These are phyloP conservation scores for Eupithecia exiguata DNA, from an alignment of 2,888 invertebrate genomes.

Conservation along the genomic window DNA sequence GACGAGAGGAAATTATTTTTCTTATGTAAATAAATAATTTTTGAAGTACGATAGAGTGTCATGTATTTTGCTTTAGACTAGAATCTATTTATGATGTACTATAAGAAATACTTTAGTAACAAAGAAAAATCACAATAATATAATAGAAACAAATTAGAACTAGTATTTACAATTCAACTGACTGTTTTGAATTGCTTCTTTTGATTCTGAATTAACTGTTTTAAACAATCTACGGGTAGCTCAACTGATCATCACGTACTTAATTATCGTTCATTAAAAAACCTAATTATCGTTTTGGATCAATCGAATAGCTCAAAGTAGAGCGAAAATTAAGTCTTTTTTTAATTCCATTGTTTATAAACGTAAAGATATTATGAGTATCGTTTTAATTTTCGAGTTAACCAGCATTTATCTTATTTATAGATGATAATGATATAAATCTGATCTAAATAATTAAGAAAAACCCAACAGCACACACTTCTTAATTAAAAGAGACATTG, in stretches of 20 bases:
- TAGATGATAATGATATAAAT: no score
- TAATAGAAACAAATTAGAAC: no score
- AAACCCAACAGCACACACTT: background rate
- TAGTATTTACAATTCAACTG: no score
- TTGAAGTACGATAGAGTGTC: background rate
- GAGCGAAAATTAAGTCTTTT: background rate
- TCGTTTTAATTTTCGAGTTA: background rate
- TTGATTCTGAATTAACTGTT: no score
- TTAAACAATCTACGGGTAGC: no score
- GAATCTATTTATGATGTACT: background rate
- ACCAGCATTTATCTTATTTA: background rate
- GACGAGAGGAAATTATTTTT: slow-evolving; percentile 16
- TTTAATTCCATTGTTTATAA: background rate
- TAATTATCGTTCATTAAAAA: background rate
- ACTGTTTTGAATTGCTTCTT: no score
- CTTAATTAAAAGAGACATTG: slow-evolving; percentile 3
- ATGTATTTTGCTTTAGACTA: background rate
- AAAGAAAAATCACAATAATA: no score
- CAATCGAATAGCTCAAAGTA: background rate
- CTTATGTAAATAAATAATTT: background rate
- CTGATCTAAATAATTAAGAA: background rate
- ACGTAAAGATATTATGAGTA: background rate
- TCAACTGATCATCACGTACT: background rate
- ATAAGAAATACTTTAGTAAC: no score
- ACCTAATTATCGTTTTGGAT: background rate